Evolutionary conservation across 2,888 invertebrate species (phyloP).

Genomic region (Atherix ibis): DNA sequence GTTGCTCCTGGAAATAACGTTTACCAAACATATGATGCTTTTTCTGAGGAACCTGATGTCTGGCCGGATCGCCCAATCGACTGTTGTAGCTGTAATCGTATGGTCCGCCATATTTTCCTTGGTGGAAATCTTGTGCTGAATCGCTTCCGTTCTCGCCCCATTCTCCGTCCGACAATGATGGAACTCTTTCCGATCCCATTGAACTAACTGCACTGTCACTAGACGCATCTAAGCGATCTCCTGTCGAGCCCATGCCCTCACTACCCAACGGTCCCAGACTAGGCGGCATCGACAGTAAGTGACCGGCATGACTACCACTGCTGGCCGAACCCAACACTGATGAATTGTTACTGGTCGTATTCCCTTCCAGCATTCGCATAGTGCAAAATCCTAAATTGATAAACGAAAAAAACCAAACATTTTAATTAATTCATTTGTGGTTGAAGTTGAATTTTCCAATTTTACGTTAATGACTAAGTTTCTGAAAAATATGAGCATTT

Average conservation of each 20-base stretch:
- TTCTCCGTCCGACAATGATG: slow-evolving; percentile 74
- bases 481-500: too few relatives aligned
- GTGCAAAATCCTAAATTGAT: slow-evolving; percentile 58
- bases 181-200: slow-evolving; percentile 81
- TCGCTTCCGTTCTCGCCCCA: slow-evolving; percentile 82
- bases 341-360: slow-evolving; percentile 29
- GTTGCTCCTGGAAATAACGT: slow-evolving; percentile 56
- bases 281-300: slow-evolving; percentile 13
- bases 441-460: too few relatives aligned
- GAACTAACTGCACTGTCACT: slow-evolving; percentile 87
- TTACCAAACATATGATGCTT: slow-evolving; percentile 89
- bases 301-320: slow-evolving; percentile 20
- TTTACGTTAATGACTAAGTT: too few relatives aligned
- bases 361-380: slow-evolving; percentile 63
- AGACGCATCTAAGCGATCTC: slow-evolving; percentile 65
- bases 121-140: slow-evolving; percentile 65
- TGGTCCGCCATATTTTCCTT: slow-evolving; percentile 37
- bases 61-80: slow-evolving; percentile 37
- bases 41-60: slow-evolving; percentile 63
- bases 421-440: too few relatives aligned
- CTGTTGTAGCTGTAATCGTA: slow-evolving; percentile 54
- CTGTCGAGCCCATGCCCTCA: slow-evolving; percentile 35
- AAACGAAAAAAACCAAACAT: too few relatives aligned
- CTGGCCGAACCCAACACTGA: slow-evolving; percentile 22
- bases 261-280: slow-evolving; percentile 18